Conservation (phyloP, 1,140 invertebrate species). For the Dreissena polymorpha region DNA sequence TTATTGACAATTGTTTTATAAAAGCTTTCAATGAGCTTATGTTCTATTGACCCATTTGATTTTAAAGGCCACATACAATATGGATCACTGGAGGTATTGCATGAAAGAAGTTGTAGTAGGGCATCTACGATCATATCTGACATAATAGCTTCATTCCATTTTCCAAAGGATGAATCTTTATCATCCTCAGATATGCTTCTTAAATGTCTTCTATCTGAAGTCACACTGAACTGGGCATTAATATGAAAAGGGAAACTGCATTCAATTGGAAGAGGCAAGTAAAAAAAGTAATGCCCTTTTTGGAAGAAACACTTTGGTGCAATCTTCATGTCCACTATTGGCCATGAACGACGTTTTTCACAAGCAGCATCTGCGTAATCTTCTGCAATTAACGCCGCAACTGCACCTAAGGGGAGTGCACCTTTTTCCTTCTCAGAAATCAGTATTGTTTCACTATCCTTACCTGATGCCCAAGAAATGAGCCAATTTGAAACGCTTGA, state of each 20-base stretch:
- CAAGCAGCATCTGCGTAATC: neutral
- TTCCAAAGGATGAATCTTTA: constrained; percentile 20
- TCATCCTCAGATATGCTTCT: constrained; percentile 56
- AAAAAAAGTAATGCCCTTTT: constrained; percentile 65
- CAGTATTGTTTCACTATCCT: constrained; percentile 20
- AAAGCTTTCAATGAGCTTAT: constrained; percentile 5
- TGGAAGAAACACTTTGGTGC: constrained; percentile 57
- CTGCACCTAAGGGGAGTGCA: constrained; percentile 59
- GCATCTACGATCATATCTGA: neutral
- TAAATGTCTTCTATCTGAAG: constrained; percentile 51
- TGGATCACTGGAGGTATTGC: neutral
- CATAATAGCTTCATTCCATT: constrained; percentile 63
- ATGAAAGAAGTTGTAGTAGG: neutral
- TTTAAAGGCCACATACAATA: constrained; percentile 6
- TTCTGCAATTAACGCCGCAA: constrained; percentile 44
- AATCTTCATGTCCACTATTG: constrained; percentile 9
- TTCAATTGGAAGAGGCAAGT: constrained; percentile 60
- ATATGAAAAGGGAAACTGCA: constrained; percentile 61
- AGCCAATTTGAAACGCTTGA: constrained; percentile 38
- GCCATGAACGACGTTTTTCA: neutral
- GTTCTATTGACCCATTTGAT: neutral
- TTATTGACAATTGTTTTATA: neutral
- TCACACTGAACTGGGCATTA: constrained; percentile 63
- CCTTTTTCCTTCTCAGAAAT: constrained; percentile 25
- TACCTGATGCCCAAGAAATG: constrained; percentile 61